Evolutionary conservation across 2,113 vertebrate species (phyloP), one percentile per base, ranked within the genome.

Genomic region (Pogonocichla stellata): DNA sequence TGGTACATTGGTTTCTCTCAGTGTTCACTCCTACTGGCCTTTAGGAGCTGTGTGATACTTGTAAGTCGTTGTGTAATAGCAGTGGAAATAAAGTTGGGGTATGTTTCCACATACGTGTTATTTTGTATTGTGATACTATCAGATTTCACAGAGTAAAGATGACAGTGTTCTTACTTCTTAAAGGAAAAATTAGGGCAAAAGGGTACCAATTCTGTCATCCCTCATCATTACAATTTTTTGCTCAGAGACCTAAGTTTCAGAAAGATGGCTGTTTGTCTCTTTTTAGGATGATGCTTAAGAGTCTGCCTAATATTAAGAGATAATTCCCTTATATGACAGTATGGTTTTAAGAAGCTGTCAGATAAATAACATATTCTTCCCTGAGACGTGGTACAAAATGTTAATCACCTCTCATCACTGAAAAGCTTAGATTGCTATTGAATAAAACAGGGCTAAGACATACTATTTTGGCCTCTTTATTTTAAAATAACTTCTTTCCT

Each of bases 11-110:
- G 22, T 80, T 93, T 79, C 3, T 61, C 25, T 77, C 34, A 5
- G 16, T 14, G 15, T 82, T 82, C 25, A 18, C 19, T 83, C 17
- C 20, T 45, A 45, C 43, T 42, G 24, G 15, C 28, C 22, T 84
- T 73, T 88, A 66, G 51, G 19, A 93, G 9, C 14, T 51, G 6
- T n/a, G 12, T 69, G 24, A 12, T 70, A 28, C 19, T 45, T 61
- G 0, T 5, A 83, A 50, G 31, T 64, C 19, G 2, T n/a, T 4
- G 0, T 74, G 19, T 70, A 48, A 48, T 8, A 57, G 25, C 12
- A 56, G 13, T 28, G 25, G 31, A 67, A 67, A 25, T 74, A 50
- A 47, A 8, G 10, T 17, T 56, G 31, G 20, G 10, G 1, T 73
- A 4, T 53, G 16, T 87, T 91, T 89, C 42, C 34, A 26, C 4